Evolutionary conservation across 2,888 invertebrate genomes (phyloP).

Genomic region (Choristoneura rosaceana): DNA sequence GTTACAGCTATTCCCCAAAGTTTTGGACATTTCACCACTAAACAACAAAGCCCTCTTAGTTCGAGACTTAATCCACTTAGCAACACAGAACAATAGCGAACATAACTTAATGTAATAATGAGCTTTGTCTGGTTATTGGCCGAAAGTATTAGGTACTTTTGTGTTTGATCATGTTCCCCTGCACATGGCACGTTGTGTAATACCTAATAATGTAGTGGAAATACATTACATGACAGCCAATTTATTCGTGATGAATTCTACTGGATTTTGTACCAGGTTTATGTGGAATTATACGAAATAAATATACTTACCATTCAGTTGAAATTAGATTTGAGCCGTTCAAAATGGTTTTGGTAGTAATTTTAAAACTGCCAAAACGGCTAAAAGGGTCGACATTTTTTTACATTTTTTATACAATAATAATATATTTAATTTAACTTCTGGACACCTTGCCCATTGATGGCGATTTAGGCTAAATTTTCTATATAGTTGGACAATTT

Average conservation of each 20-base stretch:
- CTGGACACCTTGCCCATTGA: too few relatives aligned
- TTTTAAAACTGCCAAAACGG: too few relatives aligned
- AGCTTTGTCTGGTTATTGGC: conserved; percentile 59
- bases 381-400: too few relatives aligned
- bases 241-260: background rate
- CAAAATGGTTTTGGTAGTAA: too few relatives aligned
- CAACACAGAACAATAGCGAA: conserved; percentile 60
- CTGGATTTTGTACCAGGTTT: background rate
- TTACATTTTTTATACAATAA: too few relatives aligned
- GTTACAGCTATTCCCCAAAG: conserved; percentile 21
- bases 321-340: too few relatives aligned
- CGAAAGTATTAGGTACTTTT: conserved; percentile 14
- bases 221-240: background rate
- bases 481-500: too few relatives aligned
- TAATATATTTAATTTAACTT: too few relatives aligned
- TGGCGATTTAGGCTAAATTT: too few relatives aligned
- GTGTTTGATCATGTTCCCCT: background rate
- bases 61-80: conserved; percentile 72
- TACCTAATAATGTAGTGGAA: background rate
- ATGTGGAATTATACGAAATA: background rate
- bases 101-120: conserved; percentile 71
- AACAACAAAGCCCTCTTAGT: conserved; percentile 32
- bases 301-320: too few relatives aligned
- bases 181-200: background rate
- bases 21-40: conserved; percentile 30